Evolutionary conservation across 2,797 vertebrate genomes (phyloP), one percentile per base, ranked within the genome.

Genomic region (Rhinatrema bivittatum): DNA sequence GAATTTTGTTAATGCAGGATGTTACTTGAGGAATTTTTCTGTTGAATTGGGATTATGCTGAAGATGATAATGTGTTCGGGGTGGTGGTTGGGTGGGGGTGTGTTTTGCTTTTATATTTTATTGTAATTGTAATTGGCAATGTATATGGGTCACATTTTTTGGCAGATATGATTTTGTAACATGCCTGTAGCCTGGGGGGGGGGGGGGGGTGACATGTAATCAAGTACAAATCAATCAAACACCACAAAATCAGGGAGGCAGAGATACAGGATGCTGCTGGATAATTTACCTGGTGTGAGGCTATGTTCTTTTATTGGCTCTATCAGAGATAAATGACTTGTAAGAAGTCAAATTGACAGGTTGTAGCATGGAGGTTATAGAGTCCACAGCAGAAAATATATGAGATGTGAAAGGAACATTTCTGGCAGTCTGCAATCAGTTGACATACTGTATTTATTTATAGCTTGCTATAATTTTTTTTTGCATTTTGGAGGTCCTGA

Each of bases 141-240:
- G n/a, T n/a, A n/a, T n/a, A n/a, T n/a, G n/a, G n/a, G n/a, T n/a
- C n/a, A n/a, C n/a, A n/a, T n/a, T n/a, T n/a, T n/a, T n/a, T n/a
- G n/a, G n/a, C n/a, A n/a, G n/a, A n/a, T n/a, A n/a, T n/a, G n/a
- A n/a, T n/a, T n/a, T n/a, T n/a, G n/a, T n/a, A n/a, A n/a, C n/a
- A n/a, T n/a, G n/a, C n/a, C n/a, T n/a, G n/a, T n/a, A n/a, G n/a
- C n/a, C n/a, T n/a, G n/a, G n/a, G n/a, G n/a, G n/a, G n/a, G n/a
- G n/a, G n/a, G n/a, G n/a, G n/a, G n/a, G n/a, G n/a, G n/a, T n/a
- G n/a, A n/a, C n/a, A n/a, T n/a, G n/a, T n/a, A n/a, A n/a, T n/a
- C n/a, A n/a, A n/a, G n/a, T n/a, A n/a, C n/a, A 55, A 60, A 36
- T 28, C 42, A 53, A 27, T 32, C 4, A 16, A 22, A 50, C 42